Evolutionary conservation across 2,888 invertebrate species (phyloP), one percentile per base, ranked within the genome.

Genomic region (Alloplasta piceator): DNA sequence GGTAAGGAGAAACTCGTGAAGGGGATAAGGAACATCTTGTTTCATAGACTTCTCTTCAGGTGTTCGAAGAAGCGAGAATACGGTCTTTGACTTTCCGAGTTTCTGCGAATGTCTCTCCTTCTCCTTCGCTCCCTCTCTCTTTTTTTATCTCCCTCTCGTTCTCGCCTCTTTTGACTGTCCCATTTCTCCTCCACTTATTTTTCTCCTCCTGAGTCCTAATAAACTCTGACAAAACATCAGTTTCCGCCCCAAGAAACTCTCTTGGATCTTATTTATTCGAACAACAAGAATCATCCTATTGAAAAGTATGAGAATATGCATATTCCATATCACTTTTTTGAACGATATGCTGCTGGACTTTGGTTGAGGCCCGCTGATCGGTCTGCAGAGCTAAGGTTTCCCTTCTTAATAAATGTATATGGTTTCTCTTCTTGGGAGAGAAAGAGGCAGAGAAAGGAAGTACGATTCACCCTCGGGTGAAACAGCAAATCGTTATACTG

Each of bases 341-440:
- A 10, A 10, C 6, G 58, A 58, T 39, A 12, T 12, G 52, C 14
- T 41, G 7, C 16, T 5, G 43, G 43, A 16, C 12, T 63, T 43
- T 7, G 14, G 9, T 36, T 56, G 41, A 14, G 41, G 46, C 58
- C 38, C 36, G n/a, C 75, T 12, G 43, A 50, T 66, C 74, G 52
- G 60, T 39, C 6, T 2, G 60, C 41, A 36, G 55, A 60, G 68
- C 63, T 86, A 86, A 67, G 88, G 88, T 87, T 90, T 90, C 89
- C 81, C 79, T 86, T 87, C 86, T 87, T 87, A 85, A 88, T 87
- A 89, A 89, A 89, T 90, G 86, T 89, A 90, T 87, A 90, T 87
- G 90, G 89, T 89, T 90, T 89, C 26, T 26, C 89, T 83, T 78
- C 68, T 52, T 61, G 60, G 60, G 66, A 75, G 75, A 58, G 55